Evolutionary conservation across 2,888 invertebrate genomes (phyloP), one percentile per base, ranked within the genome.

Genomic region (Acrobasis suavella): DNA sequence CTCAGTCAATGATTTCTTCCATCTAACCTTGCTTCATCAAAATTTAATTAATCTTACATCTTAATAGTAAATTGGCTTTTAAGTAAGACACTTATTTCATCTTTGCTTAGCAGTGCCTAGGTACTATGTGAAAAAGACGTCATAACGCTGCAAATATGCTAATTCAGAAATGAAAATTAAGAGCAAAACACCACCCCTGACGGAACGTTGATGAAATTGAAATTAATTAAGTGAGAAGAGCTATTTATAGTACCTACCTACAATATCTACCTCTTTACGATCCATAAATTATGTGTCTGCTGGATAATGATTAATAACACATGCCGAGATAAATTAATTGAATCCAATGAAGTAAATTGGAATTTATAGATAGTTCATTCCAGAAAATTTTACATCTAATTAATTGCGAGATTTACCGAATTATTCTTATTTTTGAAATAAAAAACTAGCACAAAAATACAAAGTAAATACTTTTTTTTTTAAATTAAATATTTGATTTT

Each of bases 121-220:
- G 16, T 50, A 49, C 49, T 50, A 62, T 51, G 60, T 60, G 62
- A 56, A 49, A 61, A 49, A 62, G 62, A 62, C 62, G 37, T 62
- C 55, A 62, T 55, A 62, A 62, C 51, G 51, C 51, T 49, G 62
- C 62, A 54, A 56, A 62, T 62, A 62, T 55, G 62, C 55, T 62
- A 62, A 62, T 62, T 62, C 55, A 62, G 49, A 62, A 55, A 62
- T 62, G 55, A 55, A 62, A 60, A 62, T 62, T 62, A 62, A 62
- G 62, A 62, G 62, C 54, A 32, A 56, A 62, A 55, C 62, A 55
- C 62, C 55, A 55, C 55, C 55, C 61, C 37, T 62, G 49, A 55
- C 17, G 62, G 37, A 55, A 56, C 32, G 62, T 55, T 62, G 46
- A 55, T 62, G 62, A 62, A 62, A 55, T 62, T 62, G 55, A 49